Percentiles rank a stretch among this genome's conserved stretches.
Evolutionary conservation across 2,797 vertebrate species (phyloP).

Genomic region (Taeniopygia guttata): DNA sequence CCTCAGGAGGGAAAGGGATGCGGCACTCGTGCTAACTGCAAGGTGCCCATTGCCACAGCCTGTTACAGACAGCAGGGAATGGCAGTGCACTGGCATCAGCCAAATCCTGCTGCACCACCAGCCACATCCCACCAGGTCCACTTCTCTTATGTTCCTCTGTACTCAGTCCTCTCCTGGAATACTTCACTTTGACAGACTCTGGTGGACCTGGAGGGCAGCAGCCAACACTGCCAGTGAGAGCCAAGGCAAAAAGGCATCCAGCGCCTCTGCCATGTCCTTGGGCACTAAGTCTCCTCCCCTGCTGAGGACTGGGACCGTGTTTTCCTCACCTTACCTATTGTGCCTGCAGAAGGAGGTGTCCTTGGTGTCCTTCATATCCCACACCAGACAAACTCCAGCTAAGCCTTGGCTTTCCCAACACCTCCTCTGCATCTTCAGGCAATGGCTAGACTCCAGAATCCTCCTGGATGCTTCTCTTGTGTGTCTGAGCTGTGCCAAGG

Average conservation of each 20-base stretch:
- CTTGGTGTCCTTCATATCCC: neutral
- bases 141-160: neutral
- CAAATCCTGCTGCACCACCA: neutral
- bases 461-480: neutral
- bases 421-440: neutral
- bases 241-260: neutral
- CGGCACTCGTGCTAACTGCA: neutral
- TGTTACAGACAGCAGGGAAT: neutral
- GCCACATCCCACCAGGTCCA: neutral
- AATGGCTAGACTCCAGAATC: neutral
- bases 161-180: neutral
- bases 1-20: neutral
- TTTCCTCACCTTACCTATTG: neutral
- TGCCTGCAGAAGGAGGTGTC: neutral
- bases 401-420: neutral
- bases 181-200: neutral
- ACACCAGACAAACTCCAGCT: neutral
- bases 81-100: neutral
- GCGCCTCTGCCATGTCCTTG: neutral
- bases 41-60: neutral
- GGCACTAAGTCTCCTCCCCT: neutral
- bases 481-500: neutral
- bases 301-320: fast-evolving
- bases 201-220: neutral
- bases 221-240: neutral